These are phyloP conservation scores for Galaxea fascicularis DNA, from an alignment of 92 coral and sea anemone genomes.

Conservation along the genomic window DNA sequence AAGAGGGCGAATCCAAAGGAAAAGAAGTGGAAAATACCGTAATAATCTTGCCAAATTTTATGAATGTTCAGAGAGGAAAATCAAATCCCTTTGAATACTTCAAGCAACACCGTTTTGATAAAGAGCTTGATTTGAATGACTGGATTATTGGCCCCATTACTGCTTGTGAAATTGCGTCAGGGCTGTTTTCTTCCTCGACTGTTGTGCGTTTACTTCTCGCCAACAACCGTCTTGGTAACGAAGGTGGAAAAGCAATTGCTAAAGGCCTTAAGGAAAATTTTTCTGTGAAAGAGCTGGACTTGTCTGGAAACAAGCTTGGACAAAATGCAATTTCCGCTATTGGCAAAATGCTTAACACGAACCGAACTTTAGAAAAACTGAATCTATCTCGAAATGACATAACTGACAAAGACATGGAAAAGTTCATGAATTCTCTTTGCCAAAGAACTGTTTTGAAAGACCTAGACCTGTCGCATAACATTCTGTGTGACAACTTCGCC, in stretches of 20 bases:
- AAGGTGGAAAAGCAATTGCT: constrained; percentile 82
- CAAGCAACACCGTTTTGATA: constrained; percentile 46
- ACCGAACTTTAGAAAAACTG: constrained; percentile 62
- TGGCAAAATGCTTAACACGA: constrained; percentile 69
- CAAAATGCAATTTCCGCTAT: constrained; percentile 52
- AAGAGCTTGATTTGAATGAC: constrained; percentile 48
- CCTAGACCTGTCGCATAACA: constrained; percentile 78
- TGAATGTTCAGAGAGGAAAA: constrained; percentile 50
- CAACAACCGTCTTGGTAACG: constrained; percentile 77
- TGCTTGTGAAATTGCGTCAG: constrained; percentile 48
- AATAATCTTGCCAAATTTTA: neutral
- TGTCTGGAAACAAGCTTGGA: constrained; percentile 79
- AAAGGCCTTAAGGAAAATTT: constrained; percentile 62
- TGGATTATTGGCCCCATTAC: constrained; percentile 61
- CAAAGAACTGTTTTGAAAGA: constrained; percentile 60
- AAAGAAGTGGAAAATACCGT: neutral
- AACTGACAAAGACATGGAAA: constrained; percentile 69
- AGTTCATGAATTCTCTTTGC: constrained; percentile 49
- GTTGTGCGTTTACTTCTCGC: constrained; percentile 65
- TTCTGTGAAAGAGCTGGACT: constrained; percentile 72
- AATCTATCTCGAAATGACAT: constrained; percentile 76
- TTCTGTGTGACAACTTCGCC: constrained; percentile 74
- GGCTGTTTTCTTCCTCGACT: constrained; percentile 59
- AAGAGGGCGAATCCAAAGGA: neutral
- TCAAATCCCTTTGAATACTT: constrained; percentile 76